Evolutionary conservation across 1,140 invertebrate species (phyloP).

Genomic region (Dolichoris vasculosae): DNA sequence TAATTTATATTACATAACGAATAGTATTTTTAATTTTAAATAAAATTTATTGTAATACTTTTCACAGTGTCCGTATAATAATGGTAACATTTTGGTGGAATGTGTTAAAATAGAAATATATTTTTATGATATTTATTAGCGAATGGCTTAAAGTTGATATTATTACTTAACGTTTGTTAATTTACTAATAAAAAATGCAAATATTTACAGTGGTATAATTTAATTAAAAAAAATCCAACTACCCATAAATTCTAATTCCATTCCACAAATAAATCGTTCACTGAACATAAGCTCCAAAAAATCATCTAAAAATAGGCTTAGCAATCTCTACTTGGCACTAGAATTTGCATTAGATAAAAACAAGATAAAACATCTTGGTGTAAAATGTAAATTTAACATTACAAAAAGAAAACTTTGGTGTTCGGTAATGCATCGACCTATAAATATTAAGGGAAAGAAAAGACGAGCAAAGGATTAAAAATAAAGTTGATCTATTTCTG

Average conservation of each 20-base stretch:
- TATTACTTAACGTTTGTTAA: too few species aligned
- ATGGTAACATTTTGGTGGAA: too few species aligned
- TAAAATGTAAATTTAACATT: constrained; percentile 27
- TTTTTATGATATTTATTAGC: too few species aligned
- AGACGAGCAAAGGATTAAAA: not conserved
- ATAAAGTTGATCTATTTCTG: constrained; percentile 5
- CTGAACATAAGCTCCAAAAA: constrained; percentile 33
- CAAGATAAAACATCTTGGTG: not conserved
- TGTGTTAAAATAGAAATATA: too few species aligned
- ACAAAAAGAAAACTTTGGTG: constrained; percentile 13
- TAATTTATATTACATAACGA: too few species aligned
- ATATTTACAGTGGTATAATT: not conserved
- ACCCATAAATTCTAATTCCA: not conserved
- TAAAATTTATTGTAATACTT: too few species aligned
- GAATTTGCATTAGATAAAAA: constrained; percentile 46
- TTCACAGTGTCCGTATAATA: too few species aligned
- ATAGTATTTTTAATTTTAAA: too few species aligned
- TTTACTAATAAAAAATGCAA: too few species aligned
- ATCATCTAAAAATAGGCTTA: constrained; percentile 30
- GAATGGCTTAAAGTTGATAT: too few species aligned
- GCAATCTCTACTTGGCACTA: constrained; percentile 24
- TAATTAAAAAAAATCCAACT: not conserved
- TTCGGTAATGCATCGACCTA: not conserved
- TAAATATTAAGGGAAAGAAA: not conserved
- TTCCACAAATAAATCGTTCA: not conserved